These are phyloP conservation scores for Meta bourneti DNA, from an alignment of 2,888 invertebrate genomes.

Conservation along the genomic window DNA sequence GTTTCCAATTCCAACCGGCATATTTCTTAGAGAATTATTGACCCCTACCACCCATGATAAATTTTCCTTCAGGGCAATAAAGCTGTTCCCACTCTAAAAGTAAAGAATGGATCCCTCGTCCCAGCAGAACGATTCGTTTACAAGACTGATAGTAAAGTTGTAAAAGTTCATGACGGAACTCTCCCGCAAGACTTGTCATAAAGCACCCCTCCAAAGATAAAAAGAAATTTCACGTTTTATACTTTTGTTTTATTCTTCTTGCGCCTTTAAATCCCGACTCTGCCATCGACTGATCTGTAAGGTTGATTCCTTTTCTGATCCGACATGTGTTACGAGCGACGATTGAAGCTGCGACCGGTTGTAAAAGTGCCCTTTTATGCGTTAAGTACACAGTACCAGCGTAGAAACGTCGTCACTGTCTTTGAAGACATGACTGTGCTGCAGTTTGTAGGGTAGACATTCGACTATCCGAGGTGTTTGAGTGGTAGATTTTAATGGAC, in stretches of 20 bases:
- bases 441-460: too few species aligned
- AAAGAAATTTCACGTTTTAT: conserved; percentile 41
- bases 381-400: too few species aligned
- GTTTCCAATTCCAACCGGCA: neutral
- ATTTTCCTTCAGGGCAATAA: conserved; percentile 25
- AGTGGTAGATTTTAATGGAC: too few species aligned
- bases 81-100: conserved; percentile 27
- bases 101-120: conserved; percentile 23
- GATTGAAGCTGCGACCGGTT: neutral
- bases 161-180: conserved; percentile 60
- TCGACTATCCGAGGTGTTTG: too few species aligned
- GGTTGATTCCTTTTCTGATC: neutral
- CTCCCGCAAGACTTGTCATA: conserved; percentile 56
- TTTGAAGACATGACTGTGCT: too few species aligned
- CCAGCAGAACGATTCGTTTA: conserved; percentile 33
- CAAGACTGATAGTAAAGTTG: conserved; percentile 54
- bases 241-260: conserved; percentile 2
- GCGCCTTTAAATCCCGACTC: conserved; percentile 8
- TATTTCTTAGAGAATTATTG: conserved; percentile 34
- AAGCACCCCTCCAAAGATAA: conserved; percentile 29
- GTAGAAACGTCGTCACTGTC: too few species aligned
- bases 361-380: neutral
- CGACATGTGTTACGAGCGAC: neutral
- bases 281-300: neutral
- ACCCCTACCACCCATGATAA: neutral